Conservation (phyloP, 1,140 invertebrate genomes). For the Stegodyphus mimosarum region DNA sequence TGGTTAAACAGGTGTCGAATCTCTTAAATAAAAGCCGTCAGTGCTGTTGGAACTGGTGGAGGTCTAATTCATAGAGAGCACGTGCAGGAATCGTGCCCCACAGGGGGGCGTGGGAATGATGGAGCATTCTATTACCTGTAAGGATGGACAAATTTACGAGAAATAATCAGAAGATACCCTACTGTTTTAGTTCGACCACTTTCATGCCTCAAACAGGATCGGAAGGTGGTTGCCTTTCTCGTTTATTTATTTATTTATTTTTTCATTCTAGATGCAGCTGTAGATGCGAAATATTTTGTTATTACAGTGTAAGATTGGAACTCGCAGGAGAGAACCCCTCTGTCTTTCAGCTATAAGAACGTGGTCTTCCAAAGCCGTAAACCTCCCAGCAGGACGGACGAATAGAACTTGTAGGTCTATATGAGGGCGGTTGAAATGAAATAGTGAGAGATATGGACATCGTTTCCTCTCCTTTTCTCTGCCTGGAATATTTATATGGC, state of each 20-base stretch:
- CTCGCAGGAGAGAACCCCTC: slow-evolving; percentile 8
- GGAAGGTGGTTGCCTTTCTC: neutral
- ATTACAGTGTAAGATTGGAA: neutral
- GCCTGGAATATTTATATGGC: slow-evolving; percentile 1
- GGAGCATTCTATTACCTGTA: slow-evolving; percentile 42
- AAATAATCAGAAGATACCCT: slow-evolving; percentile 37
- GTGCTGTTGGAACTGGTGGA: neutral
- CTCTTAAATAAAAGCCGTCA: slow-evolving; percentile 25
- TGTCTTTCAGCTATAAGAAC: slow-evolving; percentile 40
- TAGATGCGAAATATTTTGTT: slow-evolving; percentile 28
- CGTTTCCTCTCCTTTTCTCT: neutral
- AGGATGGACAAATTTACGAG: slow-evolving; percentile 53
- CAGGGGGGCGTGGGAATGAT: slow-evolving; percentile 33
- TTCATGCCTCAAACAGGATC: slow-evolving; percentile 7
- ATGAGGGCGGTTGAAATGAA: neutral
- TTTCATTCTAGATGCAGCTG: neutral
- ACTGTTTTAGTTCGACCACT: slow-evolving; percentile 26
- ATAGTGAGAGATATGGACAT: slow-evolving; percentile 17
- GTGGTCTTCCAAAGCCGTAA: slow-evolving; percentile 24
- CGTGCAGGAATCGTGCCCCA: slow-evolving; percentile 9
- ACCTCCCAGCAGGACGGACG: slow-evolving; percentile 18
- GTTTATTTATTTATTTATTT: neutral
- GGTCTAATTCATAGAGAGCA: slow-evolving; percentile 39
- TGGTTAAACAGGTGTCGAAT: slow-evolving; percentile 38
- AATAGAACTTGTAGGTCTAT: neutral